A percentile compares a stretch with the other conserved stretches of the same genome.
phyloP scores from a whole-genome alignment of 2,888 invertebrate species.

The Pheosia tremula region DNA sequence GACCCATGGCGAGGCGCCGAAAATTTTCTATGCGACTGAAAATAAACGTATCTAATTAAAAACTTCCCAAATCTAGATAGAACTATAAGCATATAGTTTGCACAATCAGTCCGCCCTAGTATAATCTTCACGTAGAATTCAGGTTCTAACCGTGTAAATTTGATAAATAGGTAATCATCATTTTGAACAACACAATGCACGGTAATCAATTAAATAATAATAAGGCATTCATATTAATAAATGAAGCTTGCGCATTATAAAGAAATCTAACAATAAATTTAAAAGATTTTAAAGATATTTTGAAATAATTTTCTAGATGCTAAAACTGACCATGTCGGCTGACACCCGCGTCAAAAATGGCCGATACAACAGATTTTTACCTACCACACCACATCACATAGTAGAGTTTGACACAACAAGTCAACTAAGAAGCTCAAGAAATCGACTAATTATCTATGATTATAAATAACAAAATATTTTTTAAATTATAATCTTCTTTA shows the following conservation, averaged over 20 bases:
- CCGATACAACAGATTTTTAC: slow-evolving; percentile 40
- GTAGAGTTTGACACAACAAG: background rate
- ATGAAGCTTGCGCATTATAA: background rate
- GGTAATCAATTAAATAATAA: background rate
- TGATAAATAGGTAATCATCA: slow-evolving; percentile 87
- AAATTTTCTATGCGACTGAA: slow-evolving; percentile 99
- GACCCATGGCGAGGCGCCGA: slow-evolving; percentile 99
- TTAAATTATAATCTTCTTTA: too few relatives aligned
- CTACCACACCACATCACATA: too few relatives aligned
- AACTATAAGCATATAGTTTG: background rate
- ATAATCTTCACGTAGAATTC: slow-evolving; percentile 87
- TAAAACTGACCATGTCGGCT: slow-evolving; percentile 65
- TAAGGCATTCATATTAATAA: background rate
- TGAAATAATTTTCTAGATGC: slow-evolving; percentile 10
- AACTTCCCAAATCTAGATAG: background rate
- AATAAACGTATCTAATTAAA: slow-evolving; percentile 27
- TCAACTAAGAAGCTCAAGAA: background rate
- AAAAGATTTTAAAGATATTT: slow-evolving; percentile 23
- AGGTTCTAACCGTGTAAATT: slow-evolving; percentile 88
- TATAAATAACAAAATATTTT: background rate
- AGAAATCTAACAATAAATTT: slow-evolving; percentile 7
- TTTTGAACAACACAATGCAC: slow-evolving; percentile 40
- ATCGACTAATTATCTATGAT: background rate
- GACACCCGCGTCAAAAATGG: slow-evolving; percentile 79
- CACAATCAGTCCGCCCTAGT: slow-evolving; percentile 91